phyloP scores from a whole-genome alignment of 2,113 vertebrate species.

The Trogon melanurus region DNA sequence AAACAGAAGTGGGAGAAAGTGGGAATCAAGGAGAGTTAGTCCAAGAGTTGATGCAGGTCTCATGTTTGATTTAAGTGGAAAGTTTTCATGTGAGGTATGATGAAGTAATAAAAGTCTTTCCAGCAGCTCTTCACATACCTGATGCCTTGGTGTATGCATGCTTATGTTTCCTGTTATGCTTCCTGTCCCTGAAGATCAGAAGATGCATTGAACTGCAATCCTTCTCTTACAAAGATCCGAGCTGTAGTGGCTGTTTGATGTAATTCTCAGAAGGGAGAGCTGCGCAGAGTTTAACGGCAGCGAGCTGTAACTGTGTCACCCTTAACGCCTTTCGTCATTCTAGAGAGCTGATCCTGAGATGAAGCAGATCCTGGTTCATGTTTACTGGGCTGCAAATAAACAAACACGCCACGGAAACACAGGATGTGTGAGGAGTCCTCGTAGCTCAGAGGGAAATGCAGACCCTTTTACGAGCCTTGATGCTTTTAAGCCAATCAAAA shows the following conservation, averaged over 20 bases:
- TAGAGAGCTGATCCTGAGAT: background rate
- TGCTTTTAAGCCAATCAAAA: background rate
- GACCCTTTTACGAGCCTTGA: background rate
- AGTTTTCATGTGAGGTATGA: background rate
- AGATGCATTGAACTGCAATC: background rate
- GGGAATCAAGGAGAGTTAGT: constrained; percentile 58
- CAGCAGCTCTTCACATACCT: constrained; percentile 6
- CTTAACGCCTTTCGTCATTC: background rate
- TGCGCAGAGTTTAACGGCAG: background rate
- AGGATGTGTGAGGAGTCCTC: background rate
- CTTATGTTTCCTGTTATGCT: background rate
- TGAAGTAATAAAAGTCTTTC: constrained; percentile 18
- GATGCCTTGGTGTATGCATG: constrained; percentile 21
- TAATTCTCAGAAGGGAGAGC: background rate
- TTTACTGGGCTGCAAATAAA: background rate
- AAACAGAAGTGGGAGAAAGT: constrained; percentile 49
- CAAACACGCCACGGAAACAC: background rate
- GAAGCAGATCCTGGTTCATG: background rate
- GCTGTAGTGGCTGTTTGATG: background rate
- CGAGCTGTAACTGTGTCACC: background rate
- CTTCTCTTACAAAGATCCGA: background rate
- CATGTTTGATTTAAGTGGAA: constrained; percentile 7
- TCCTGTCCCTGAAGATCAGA: constrained; percentile 15
- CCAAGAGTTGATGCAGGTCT: constrained; percentile 18
- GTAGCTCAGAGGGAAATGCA: background rate